Conservation (phyloP, 1,140 invertebrate species). For the Cephus cinctus region DNA sequence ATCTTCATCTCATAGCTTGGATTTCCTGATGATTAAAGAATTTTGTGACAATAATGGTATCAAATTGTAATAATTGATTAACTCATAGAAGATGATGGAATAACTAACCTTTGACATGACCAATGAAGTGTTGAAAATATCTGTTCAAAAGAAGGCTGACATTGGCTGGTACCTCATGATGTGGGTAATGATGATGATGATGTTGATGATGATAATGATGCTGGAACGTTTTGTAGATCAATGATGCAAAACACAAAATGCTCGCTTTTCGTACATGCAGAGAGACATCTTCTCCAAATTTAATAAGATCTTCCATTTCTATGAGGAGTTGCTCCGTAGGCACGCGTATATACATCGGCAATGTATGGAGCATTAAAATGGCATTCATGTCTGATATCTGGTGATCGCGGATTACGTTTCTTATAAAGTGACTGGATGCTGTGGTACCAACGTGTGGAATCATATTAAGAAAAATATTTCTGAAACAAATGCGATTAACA, state of each 20-base stretch:
- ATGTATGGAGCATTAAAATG: conserved; percentile 36
- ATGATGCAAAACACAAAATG: conserved; percentile 43
- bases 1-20: conserved; percentile 30
- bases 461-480: conserved; percentile 46
- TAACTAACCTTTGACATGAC: conserved; percentile 32
- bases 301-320: conserved; percentile 40
- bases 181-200: too few species aligned
- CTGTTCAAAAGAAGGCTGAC: conserved; percentile 5
- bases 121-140: conserved; percentile 31
- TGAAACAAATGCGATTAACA: conserved; percentile 13
- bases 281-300: conserved; percentile 21
- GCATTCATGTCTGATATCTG: conserved; percentile 29
- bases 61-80: conserved; percentile 1
- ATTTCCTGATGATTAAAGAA: conserved; percentile 25
- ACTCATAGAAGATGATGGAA: neutral
- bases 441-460: conserved; percentile 50
- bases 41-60: neutral
- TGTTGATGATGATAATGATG: conserved; percentile 14
- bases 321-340: conserved; percentile 39
- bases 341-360: conserved; percentile 42
- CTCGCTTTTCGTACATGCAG: conserved; percentile 34
- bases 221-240: conserved; percentile 42
- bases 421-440: conserved; percentile 39
- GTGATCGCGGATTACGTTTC: conserved; percentile 37
- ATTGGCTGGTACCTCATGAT: neutral